These are phyloP conservation scores for Rhabdornis inornatus DNA, from an alignment of 2,113 vertebrate genomes.

Conservation along the genomic window DNA sequence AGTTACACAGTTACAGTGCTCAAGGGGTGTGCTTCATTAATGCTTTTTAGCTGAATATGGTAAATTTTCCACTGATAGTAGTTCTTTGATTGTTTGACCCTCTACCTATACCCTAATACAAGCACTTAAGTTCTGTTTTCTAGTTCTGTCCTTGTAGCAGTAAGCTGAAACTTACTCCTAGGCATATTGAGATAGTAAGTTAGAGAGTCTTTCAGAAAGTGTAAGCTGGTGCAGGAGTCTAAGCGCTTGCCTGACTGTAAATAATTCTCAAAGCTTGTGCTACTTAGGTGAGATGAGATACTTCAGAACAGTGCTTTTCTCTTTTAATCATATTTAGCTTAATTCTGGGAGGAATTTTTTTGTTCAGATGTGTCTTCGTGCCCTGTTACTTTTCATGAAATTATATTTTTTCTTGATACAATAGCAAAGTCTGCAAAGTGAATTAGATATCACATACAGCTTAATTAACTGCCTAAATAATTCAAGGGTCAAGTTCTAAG, in stretches of 20 bases:
- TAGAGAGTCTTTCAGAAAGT: neutral
- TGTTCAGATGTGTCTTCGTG: neutral
- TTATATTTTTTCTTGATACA: neutral
- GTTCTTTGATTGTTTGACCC: neutral
- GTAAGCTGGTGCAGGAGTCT: neutral
- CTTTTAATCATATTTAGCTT: neutral
- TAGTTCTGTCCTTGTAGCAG: neutral
- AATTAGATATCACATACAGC: neutral
- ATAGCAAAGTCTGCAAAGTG: neutral
- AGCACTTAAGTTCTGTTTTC: neutral
- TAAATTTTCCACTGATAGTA: neutral
- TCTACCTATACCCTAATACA: neutral
- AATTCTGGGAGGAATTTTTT: neutral
- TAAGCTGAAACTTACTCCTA: neutral
- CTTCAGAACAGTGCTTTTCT: neutral
- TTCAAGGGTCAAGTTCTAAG: neutral
- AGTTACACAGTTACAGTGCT: neutral
- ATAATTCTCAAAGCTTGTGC: neutral
- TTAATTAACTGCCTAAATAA: neutral
- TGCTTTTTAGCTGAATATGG: neutral
- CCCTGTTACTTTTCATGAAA: neutral
- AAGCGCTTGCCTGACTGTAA: neutral
- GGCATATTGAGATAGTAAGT: neutral
- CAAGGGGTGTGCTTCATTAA: neutral
- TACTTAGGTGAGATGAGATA: neutral